Conservation (phyloP, 1,140 invertebrate species). For the Thalassaphorura encarpata region DNA sequence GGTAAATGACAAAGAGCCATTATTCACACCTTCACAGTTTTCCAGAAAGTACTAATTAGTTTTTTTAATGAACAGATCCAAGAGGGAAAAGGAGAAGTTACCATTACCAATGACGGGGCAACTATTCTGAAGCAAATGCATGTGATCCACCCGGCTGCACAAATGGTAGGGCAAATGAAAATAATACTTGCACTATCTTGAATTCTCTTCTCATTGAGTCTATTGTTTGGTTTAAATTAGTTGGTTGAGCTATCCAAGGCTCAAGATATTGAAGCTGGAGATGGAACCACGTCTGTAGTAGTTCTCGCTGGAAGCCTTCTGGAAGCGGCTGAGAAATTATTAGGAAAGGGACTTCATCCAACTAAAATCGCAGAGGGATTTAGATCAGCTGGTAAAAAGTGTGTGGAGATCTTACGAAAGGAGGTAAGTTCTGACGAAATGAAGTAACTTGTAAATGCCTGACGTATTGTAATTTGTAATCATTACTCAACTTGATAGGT, state of each 20-base stretch:
- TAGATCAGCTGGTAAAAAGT: conserved; percentile 74
- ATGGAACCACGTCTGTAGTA: conserved; percentile 97
- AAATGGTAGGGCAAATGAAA: conserved; percentile 86
- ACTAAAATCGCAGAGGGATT: conserved; percentile 96
- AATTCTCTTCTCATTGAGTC: too few species aligned
- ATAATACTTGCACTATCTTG: too few species aligned
- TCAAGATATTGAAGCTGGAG: conserved; percentile 98
- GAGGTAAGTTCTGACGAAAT: conserved; percentile 19
- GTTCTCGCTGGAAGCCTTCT: conserved; percentile 90
- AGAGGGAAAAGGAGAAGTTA: conserved; percentile 92
- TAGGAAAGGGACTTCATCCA: conserved; percentile 93
- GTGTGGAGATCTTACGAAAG: conserved; percentile 57
- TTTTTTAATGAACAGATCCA: conserved; percentile 76
- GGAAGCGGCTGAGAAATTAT: conserved; percentile 85
- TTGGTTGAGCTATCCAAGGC: conserved; percentile 96
- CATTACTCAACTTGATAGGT: conserved; percentile 45
- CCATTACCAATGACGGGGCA: conserved; percentile 99
- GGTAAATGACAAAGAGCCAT: conserved; percentile 50
- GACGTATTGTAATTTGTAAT: not conserved
- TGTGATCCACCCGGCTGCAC: conserved; percentile 96
- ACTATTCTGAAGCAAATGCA: conserved; percentile 99
- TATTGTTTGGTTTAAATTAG: too few species aligned
- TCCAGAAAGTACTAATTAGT: not conserved
- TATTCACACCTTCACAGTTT: not conserved
- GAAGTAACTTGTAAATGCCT: not conserved